Base-by-base conservation (phyloP, 2,113 vertebrate genomes). In the Channa maculata region DNA sequence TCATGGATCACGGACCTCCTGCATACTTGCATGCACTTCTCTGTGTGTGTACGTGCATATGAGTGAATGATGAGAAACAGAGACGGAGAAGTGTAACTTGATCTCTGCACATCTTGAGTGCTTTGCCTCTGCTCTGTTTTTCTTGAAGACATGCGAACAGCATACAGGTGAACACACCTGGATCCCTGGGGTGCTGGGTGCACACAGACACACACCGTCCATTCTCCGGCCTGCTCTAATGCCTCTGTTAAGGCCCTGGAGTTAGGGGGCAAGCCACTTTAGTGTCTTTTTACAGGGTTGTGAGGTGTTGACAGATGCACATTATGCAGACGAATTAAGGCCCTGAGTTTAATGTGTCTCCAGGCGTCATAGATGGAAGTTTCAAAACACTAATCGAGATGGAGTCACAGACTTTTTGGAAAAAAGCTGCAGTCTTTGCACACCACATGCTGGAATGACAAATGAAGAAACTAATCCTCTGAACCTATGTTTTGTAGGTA, bases 1-100 rank as follows among this genome's bases (percentile, higher is more conserved):
- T 93, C 90, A 92, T 88, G 89, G 90, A 91, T 93, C 87, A 86
- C 51, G 80, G 88, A 87, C 84, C 74, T 84, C 58, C 71, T 83
- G 80, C 77, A 80, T 86, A 81, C 86, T 71, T 82, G 48, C 60
- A 49, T 48, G 46, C 65, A 24, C 61, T 24, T 39, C 39, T 83
- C 64, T 79, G 65, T 79, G 62, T 46, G 50, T 60, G 54, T 70
- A 48, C 34, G n/a, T 57, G 51, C 57, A 9, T 87, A 54, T 89
- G 79, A 61, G 24, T 84, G 71, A 80, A 51, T 48, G 71, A 88
- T 84, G 86, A 86, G 58, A 78, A 79, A 71, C 67, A 75, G 53
- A 57, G 39, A 70, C 44, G 48, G 61, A 68, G 53, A 65, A 7
- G 50, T 41, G 91, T 85, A 92, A 92, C 73, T 45, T 71, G 85